Conservation (phyloP, 2,113 vertebrate genomes). For the Tachuris rubrigastra region DNA sequence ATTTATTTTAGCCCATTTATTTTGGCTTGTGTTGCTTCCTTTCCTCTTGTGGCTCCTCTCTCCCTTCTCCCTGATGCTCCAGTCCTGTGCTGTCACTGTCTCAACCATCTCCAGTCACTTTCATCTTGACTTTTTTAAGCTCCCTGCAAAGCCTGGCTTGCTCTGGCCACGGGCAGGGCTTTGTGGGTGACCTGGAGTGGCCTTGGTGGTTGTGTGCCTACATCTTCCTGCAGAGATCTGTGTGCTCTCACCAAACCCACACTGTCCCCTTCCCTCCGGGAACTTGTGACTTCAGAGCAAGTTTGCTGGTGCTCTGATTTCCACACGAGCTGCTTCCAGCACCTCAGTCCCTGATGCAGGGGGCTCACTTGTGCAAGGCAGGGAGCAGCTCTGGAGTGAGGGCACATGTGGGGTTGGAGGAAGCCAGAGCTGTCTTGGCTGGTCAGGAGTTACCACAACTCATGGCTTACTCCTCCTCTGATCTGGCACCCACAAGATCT, state of each 20-base stretch:
- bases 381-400: not conserved
- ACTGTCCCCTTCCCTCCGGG: not conserved
- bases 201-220: not conserved
- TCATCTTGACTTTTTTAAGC: not conserved
- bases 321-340: not conserved
- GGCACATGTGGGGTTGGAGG: fast-evolving
- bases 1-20: not conserved
- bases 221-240: fast-evolving
- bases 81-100: not conserved
- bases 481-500: not conserved
- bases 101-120: fast-evolving
- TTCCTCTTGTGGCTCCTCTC: not conserved
- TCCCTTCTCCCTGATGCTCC: not conserved
- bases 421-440: not conserved
- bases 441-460: not conserved
- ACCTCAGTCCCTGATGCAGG: fast-evolving
- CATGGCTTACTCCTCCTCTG: not conserved
- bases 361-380: not conserved
- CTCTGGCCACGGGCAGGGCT: not conserved
- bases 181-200: not conserved
- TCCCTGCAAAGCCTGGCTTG: not conserved
- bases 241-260: fast-evolving
- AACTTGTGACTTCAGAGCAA: fast-evolving
- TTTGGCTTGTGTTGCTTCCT: not conserved
- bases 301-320: not conserved